Percentiles rank a stretch among this genome's conserved stretches.
phyloP scores from a whole-genome alignment of 2,113 vertebrate genomes.

The Oryzias curvinotus region DNA sequence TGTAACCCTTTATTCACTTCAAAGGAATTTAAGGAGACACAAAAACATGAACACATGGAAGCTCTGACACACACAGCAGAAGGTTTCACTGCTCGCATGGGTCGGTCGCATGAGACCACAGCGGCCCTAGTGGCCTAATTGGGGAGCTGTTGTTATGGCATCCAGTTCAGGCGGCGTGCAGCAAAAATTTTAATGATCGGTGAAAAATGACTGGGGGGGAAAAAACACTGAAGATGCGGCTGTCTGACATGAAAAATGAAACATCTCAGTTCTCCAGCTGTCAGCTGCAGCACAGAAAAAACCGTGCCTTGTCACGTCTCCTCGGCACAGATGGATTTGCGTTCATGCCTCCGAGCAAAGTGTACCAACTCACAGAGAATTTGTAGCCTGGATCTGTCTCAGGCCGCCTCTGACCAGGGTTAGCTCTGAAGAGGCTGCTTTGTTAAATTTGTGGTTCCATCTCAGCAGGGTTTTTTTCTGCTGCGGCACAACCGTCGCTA shows the following conservation, averaged over 20 bases:
- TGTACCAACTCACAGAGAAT: slow-evolving; percentile 27
- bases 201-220: slow-evolving; percentile 48
- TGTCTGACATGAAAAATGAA: slow-evolving; percentile 68
- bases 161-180: slow-evolving; percentile 52
- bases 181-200: slow-evolving; percentile 52
- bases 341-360: slow-evolving; percentile 42
- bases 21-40: background rate
- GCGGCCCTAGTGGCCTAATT: slow-evolving; percentile 40
- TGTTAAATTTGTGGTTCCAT: slow-evolving; percentile 7
- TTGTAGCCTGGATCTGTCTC: slow-evolving; percentile 21
- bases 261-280: slow-evolving; percentile 66
- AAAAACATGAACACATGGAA: slow-evolving; percentile 14
- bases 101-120: slow-evolving; percentile 20
- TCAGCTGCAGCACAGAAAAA: slow-evolving; percentile 46
- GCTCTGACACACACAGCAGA: background rate
- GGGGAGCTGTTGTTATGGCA: slow-evolving; percentile 42
- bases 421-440: slow-evolving; percentile 18
- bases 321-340: slow-evolving; percentile 52
- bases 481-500: slow-evolving; percentile 5
- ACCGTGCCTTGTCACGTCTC: slow-evolving; percentile 42
- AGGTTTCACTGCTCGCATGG: slow-evolving; percentile 26
- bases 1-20: slow-evolving; percentile 16
- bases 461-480: slow-evolving; percentile 10
- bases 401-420: slow-evolving; percentile 16
- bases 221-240: slow-evolving; percentile 26